These are phyloP conservation scores for Sycophaga agraensis DNA, from an alignment of 1,140 invertebrate species.

Conservation along the genomic window DNA sequence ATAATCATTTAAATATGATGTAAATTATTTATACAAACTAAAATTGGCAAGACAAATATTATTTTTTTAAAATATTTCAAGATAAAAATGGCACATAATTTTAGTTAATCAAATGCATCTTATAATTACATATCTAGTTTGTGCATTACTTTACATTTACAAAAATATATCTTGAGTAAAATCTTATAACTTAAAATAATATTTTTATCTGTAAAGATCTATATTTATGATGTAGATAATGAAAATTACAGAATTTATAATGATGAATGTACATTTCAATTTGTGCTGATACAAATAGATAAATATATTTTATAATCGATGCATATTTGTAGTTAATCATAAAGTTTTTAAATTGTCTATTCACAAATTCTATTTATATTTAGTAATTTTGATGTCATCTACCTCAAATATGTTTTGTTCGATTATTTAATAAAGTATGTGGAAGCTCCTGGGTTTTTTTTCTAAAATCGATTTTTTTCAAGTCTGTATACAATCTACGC, in stretches of 20 bases:
- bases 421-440: conserved; percentile 1
- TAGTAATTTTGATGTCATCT: conserved; percentile 7
- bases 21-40: conserved; percentile 16
- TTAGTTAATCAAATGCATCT: conserved; percentile 15
- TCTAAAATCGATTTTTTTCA: background rate
- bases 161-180: conserved; percentile 21
- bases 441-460: conserved; percentile 14
- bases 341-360: background rate
- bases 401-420: background rate
- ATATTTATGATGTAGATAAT: no score
- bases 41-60: conserved; percentile 19
- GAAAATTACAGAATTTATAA: background rate
- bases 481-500: background rate
- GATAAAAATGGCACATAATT: conserved; percentile 28
- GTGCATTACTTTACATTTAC: conserved; percentile 23
- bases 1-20: conserved; percentile 17
- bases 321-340: no score
- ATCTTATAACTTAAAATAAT: conserved; percentile 19
- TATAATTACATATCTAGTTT: conserved; percentile 18
- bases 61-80: conserved; percentile 15
- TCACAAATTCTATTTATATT: background rate
- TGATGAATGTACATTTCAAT: background rate
- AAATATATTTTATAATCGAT: no score
- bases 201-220: no score
- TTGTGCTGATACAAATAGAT: no score